These are phyloP conservation scores for Entomyzon cyanotis DNA, from an alignment of 2,113 vertebrate species.

Conservation along the genomic window DNA sequence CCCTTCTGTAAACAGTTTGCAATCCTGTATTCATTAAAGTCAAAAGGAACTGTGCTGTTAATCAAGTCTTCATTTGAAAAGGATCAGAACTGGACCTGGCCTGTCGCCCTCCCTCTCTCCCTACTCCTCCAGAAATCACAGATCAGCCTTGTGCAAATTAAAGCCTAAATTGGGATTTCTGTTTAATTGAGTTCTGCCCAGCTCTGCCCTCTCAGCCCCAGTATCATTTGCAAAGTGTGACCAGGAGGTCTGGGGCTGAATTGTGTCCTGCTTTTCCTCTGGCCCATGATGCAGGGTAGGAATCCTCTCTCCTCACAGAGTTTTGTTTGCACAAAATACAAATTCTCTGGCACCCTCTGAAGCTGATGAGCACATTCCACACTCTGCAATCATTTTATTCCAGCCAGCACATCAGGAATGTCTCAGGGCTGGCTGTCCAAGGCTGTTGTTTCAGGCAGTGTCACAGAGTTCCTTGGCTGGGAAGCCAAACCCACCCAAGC, in stretches of 20 bases:
- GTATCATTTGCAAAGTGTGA: background rate
- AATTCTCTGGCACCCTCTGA: background rate
- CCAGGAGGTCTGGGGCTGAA: background rate
- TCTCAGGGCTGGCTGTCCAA: background rate
- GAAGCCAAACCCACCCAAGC: background rate
- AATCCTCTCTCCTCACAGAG: background rate
- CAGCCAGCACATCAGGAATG: background rate
- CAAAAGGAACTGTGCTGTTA: background rate
- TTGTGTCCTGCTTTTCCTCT: background rate
- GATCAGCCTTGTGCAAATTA: background rate
- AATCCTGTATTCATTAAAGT: conserved; percentile 4
- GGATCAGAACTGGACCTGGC: conserved; percentile 19
- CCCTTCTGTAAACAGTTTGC: conserved; percentile 16
- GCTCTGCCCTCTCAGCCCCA: background rate
- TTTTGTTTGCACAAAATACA: background rate
- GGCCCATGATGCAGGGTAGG: rapidly evolving
- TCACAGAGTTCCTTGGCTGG: background rate
- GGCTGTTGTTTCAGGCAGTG: background rate
- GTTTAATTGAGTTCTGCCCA: background rate
- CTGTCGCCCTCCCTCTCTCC: background rate
- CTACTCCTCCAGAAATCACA: background rate
- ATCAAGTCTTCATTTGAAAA: conserved; percentile 38
- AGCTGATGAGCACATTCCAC: background rate
- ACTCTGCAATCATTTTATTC: background rate
- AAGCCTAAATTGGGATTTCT: background rate